Evolutionary conservation across 2,113 vertebrate genomes (phyloP).

Genomic region (Chionodraco myersi): DNA sequence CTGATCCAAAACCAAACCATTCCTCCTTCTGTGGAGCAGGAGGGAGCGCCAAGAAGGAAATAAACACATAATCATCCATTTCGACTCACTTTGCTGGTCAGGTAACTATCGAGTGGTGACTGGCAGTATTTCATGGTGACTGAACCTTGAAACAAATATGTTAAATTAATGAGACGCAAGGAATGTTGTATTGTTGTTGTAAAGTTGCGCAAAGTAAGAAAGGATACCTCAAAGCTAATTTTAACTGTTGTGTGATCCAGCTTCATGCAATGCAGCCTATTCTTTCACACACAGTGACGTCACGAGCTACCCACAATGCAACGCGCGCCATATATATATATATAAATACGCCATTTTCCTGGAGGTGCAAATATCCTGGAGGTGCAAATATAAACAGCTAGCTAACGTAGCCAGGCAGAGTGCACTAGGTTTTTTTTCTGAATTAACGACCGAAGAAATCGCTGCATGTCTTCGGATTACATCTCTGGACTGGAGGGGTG

Average conservation of each 20-base stretch:
- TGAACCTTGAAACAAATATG: conserved; percentile 1
- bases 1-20: neutral
- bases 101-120: neutral
- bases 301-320: too few relatives aligned
- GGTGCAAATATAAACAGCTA: too few relatives aligned
- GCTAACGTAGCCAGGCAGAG: too few relatives aligned
- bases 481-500: too few relatives aligned
- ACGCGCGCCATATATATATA: too few relatives aligned
- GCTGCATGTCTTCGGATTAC: too few relatives aligned
- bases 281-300: too few relatives aligned
- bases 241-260: neutral
- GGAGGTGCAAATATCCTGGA: too few relatives aligned
- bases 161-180: neutral
- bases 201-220: neutral
- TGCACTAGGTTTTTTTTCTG: too few relatives aligned
- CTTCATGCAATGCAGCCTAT: neutral
- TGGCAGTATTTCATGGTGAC: conserved; percentile 25
- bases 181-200: neutral
- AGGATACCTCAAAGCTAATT: neutral
- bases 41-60: neutral
- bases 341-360: too few relatives aligned
- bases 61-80: neutral
- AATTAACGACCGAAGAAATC: too few relatives aligned
- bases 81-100: neutral
- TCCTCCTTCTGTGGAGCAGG: neutral